These are phyloP conservation scores for Channa striata DNA, from an alignment of 2,797 vertebrate species.

Conservation along the genomic window DNA sequence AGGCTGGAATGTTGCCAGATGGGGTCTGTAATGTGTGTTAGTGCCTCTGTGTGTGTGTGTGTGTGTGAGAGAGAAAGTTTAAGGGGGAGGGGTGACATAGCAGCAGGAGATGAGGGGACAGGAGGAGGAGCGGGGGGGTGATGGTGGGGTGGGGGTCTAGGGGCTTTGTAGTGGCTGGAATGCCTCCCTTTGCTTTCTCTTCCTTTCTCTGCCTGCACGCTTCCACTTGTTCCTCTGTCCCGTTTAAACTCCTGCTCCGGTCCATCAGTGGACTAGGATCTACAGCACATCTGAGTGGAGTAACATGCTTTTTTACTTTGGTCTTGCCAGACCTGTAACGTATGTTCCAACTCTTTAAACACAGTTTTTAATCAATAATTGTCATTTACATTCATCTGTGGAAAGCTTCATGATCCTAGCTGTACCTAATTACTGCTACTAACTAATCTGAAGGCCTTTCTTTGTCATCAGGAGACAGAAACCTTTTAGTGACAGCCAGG, in stretches of 20 bases:
- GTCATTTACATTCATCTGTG: background rate
- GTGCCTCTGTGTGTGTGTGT: conserved; percentile 35
- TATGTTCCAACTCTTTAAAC: conserved; percentile 33
- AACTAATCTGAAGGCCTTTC: conserved; percentile 8
- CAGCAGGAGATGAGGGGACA: conserved; percentile 66
- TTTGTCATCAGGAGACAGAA: conserved; percentile 25
- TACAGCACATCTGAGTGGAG: conserved; percentile 50
- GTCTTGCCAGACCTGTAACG: conserved; percentile 41
- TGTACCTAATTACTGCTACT: background rate
- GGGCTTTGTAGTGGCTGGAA: conserved; percentile 88
- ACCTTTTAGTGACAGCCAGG: conserved; percentile 48
- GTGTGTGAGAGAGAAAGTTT: conserved; percentile 37
- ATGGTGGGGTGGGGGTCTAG: conserved; percentile 47
- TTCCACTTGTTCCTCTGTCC: conserved; percentile 68
- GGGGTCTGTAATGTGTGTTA: conserved; percentile 56
- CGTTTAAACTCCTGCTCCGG: conserved; percentile 52
- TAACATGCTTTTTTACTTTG: conserved; percentile 47
- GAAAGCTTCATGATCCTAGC: background rate
- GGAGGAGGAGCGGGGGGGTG: conserved; percentile 6
- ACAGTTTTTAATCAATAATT: background rate
- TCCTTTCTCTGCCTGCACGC: conserved; percentile 64
- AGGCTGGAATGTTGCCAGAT: conserved; percentile 71
- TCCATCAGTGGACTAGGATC: conserved; percentile 53
- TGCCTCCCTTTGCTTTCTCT: conserved; percentile 75
- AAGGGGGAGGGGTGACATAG: conserved; percentile 62